phyloP scores from a whole-genome alignment of 2,797 vertebrate genomes.

The Pteropus rufus region DNA sequence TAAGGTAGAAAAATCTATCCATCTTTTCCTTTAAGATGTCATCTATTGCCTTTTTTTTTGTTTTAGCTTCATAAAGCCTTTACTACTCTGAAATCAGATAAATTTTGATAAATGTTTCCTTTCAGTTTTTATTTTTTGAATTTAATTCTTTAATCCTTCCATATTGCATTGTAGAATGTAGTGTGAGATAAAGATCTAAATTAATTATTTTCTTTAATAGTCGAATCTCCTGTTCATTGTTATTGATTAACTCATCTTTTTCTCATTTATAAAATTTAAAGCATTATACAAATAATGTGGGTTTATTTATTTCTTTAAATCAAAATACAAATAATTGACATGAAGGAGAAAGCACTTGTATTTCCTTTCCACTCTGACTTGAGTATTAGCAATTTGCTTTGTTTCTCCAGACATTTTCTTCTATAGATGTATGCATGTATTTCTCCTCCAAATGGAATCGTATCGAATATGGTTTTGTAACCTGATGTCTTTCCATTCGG shows the following conservation, averaged over 20 bases:
- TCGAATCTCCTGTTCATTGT: background rate
- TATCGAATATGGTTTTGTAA: background rate
- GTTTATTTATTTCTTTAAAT: background rate
- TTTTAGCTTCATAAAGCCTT: background rate
- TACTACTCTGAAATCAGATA: background rate
- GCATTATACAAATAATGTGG: background rate
- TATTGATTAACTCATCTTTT: background rate
- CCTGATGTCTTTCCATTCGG: background rate
- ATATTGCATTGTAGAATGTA: background rate
- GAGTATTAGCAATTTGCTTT: background rate
- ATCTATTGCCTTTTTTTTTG: background rate
- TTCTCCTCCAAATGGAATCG: constrained; percentile 8
- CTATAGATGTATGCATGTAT: background rate
- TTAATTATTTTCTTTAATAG: background rate
- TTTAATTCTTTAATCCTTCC: constrained; percentile 13
- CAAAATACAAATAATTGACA: background rate
- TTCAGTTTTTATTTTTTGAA: constrained; percentile 20
- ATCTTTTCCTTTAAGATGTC: background rate
- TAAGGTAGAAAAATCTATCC: constrained; percentile 9
- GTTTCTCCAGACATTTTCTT: background rate
- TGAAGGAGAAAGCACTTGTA: background rate
- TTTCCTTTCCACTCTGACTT: background rate
- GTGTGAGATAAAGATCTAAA: background rate
- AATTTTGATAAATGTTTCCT: constrained; percentile 6
- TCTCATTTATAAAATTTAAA: constrained; percentile 17